A percentile compares a stretch with the other conserved stretches of the same genome.
These are phyloP conservation scores for Ypsolopha scabrella DNA, from an alignment of 2,888 invertebrate species.

Conservation along the genomic window DNA sequence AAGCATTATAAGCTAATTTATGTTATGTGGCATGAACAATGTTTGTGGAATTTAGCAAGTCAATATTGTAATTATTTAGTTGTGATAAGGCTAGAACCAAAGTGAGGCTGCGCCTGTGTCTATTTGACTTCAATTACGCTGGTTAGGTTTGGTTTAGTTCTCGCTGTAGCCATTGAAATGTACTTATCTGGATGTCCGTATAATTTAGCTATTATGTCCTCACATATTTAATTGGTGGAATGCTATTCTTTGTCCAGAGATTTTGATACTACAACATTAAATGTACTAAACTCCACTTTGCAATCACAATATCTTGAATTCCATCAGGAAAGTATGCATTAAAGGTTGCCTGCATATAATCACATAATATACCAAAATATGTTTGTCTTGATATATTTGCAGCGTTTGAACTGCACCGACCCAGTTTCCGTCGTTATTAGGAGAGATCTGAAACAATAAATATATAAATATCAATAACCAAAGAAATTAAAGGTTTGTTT, in stretches of 20 bases:
- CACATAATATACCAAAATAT: slow-evolving; percentile 66
- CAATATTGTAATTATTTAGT: slow-evolving; percentile 25
- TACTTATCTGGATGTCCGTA: too few relatives aligned
- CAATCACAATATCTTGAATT: slow-evolving; percentile 30
- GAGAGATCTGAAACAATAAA: slow-evolving; percentile 55
- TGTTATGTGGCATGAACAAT: slow-evolving; percentile 64
- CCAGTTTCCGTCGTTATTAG: slow-evolving; percentile 41
- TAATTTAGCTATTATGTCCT: too few relatives aligned
- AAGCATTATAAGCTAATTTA: slow-evolving; percentile 67
- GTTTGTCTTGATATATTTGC: slow-evolving; percentile 68
- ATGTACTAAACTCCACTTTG: slow-evolving; percentile 42
- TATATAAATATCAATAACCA: slow-evolving; percentile 4
- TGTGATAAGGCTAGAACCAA: slow-evolving; percentile 9
- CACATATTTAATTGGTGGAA: too few relatives aligned
- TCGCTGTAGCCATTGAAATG: too few relatives aligned
- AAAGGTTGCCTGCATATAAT: slow-evolving; percentile 47
- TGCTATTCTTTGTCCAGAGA: too few relatives aligned
- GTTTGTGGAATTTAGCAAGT: slow-evolving; percentile 45
- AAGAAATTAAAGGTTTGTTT: too few relatives aligned
- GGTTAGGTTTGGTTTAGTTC: too few relatives aligned
- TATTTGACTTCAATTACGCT: too few relatives aligned
- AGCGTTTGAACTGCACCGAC: slow-evolving; percentile 31
- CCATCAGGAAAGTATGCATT: slow-evolving; percentile 34
- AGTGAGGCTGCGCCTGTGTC: too few relatives aligned
- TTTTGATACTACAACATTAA: slow-evolving; percentile 25